Base-by-base conservation (phyloP, 2,888 invertebrate genomes). In the Anoncus sp. region DNA sequence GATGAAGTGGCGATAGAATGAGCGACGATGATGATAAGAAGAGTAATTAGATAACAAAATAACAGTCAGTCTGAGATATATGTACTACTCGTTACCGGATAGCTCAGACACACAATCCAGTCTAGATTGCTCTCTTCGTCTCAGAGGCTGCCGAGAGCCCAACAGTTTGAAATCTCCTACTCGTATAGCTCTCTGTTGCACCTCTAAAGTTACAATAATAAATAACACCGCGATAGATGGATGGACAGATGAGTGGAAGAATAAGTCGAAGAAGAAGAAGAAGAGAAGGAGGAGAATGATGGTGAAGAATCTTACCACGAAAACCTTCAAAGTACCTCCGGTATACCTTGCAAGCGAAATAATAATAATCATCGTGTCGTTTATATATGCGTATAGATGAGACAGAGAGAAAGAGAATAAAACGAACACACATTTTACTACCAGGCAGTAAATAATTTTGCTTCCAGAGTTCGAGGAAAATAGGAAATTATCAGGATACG, bases 41-140 rank as follows among this genome's bases (percentile, higher is more conserved):
- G 31, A 31, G 31, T 70, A 78, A 78, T 78, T 78, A 78, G 74
- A 70, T 78, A 78, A 78, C 31, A 78, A 70, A 78, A 78, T 74
- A 70, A 74, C 66, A 53, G 70, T 59, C 59, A 7, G 60, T 70
- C 16, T 9, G 27, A 47, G 40, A 40, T 31, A 49, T 70, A n/a
- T n/a, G n/a, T n/a, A n/a, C n/a, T n/a, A n/a, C 69, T 70, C 57
- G 75, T 75, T 70, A 70, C 70, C 45, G 62, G 40, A 22, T 16
- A 12, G 14, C 27, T 73, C 60, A 18, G 22, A 51, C 27, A 35
- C 35, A 51, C 27, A 35, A 14, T 45, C 16, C 35, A 16, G 35
- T 24, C 53, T 16, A 49, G 57, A 73, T 59, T 73, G 59, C 59
- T 35, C 49, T 65, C 49, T 73, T 65, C 71, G 43, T 69, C 47